These are phyloP conservation scores for Perdita meconis DNA, from an alignment of 2,888 invertebrate genomes.

Conservation along the genomic window DNA sequence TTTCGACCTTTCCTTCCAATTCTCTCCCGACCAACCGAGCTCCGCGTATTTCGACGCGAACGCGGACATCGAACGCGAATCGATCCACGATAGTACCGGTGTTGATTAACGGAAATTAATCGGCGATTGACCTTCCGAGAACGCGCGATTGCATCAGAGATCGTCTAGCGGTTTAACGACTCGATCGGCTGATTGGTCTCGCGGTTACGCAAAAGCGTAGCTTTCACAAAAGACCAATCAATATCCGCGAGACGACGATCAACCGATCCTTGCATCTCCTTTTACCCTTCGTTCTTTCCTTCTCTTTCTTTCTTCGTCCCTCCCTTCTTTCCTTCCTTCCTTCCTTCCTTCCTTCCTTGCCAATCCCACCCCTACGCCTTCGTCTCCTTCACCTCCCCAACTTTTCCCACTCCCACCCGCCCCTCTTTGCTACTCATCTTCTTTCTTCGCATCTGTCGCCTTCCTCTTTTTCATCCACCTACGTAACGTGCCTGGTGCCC, in stretches of 20 bases:
- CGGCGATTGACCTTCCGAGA: conserved; percentile 1
- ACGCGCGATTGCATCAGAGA: conserved; percentile 47
- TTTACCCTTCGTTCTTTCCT: conserved; percentile 29
- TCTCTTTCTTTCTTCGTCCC: conserved; percentile 9
- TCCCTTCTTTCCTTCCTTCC: conserved; percentile 21
- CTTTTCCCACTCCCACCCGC: conserved; percentile 12
- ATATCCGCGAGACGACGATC: conserved; percentile 79
- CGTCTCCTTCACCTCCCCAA: conserved; percentile 1
- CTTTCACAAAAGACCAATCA: conserved; percentile 82
- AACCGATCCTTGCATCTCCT: conserved; percentile 76
- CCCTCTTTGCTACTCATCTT: too few relatives aligned
- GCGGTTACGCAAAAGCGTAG: conserved; percentile 67
- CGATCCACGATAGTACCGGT: background rate
- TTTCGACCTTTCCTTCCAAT: conserved; percentile 84
- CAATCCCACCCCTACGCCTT: background rate
- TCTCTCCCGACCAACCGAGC: background rate
- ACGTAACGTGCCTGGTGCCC: background rate
- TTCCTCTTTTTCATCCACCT: too few relatives aligned
- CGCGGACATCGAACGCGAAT: background rate
- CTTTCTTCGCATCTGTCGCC: too few relatives aligned
- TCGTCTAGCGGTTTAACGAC: conserved; percentile 51
- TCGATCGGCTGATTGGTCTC: conserved; percentile 61
- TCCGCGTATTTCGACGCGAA: too few relatives aligned
- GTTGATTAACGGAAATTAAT: background rate
- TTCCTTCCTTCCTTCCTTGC: background rate